Base-by-base conservation (phyloP, 1,140 invertebrate genomes). In the Drosophila dunni region DNA sequence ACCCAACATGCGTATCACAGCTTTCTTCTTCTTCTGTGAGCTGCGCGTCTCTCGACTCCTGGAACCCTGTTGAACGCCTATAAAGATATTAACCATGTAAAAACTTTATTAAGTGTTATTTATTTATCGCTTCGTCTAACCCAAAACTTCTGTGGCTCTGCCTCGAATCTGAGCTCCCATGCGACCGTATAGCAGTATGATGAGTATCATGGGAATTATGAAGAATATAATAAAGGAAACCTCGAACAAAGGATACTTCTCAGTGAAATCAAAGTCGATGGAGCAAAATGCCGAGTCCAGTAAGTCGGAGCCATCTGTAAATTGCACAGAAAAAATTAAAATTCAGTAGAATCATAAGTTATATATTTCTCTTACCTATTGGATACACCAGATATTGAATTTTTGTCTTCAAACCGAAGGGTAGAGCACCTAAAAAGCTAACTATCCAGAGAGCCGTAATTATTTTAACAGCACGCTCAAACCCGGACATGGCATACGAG, bases 191-290 rank as follows among this genome's bases (percentile, higher is more conserved):
- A 97, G 93, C 15, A 96, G 93, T 1, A 95, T 93, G 50, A 98
- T 97, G 2, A 97, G 93, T 4, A 95, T 45, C 94, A 97, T 96
- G 0, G 97, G 97, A 34, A 97, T 93, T 29, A 97, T 92, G 92
- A 98, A 98, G 93, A 98, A 98, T 33, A 97, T 90, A 17, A 97
- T 91, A 58, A 95, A 96, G 82, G 96, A 97, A n/a, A 97, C 83
- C 91, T 97, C 96, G 72, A 96, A 97, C 33, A 97, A 90, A 34
- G 96, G 96, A 76, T 94, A 93, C 1, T 94, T 93, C 48, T 94
- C 91, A 1, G 95, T 94, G 38, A 94, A 74, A 42, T 83, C 74
- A 8, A 94, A 92, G 15, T 95, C 81, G 95, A 96, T 96, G 1
- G 94, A 95, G 79, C 97, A 97, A 81, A 97, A 95, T 0, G 96